A percentile compares a stretch with the other conserved stretches of the same genome.
phyloP scores from a whole-genome alignment of 2,113 vertebrate species.

The Acrocephalus kingi region DNA sequence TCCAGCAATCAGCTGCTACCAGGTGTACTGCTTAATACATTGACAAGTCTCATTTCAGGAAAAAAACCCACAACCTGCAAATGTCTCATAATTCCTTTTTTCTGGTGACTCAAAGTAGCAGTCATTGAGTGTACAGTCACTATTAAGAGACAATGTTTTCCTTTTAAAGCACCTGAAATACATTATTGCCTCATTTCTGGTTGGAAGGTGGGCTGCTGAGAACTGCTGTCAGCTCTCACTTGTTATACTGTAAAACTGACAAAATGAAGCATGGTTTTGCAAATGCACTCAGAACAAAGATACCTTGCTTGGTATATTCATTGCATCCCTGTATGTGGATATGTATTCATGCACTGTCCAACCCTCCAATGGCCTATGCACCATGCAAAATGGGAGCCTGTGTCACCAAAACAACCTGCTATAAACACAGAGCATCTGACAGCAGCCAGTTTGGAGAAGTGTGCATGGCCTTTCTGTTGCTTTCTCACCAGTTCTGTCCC shows the following conservation, averaged over 20 bases:
- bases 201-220: neutral
- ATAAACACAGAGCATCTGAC: neutral
- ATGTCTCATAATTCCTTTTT: neutral
- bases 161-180: neutral
- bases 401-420: neutral
- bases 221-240: neutral
- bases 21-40: neutral
- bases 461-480: neutral
- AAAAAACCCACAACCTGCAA: neutral
- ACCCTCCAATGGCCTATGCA: neutral
- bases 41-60: neutral
- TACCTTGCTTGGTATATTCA: neutral
- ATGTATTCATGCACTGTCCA: neutral
- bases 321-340: neutral
- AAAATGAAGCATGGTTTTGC: neutral
- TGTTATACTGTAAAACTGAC: neutral
- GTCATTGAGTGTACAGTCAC: neutral
- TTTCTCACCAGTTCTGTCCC: neutral
- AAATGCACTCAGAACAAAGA: neutral
- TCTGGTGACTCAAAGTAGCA: neutral
- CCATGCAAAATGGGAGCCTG: neutral
- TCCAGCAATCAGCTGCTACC: neutral
- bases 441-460: neutral
- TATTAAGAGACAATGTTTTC: neutral
- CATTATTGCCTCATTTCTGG: neutral